A percentile compares a stretch with the other conserved stretches of the same genome.
Conservation (phyloP, 2,888 invertebrate species). For the Tetrapedia diversipes region DNA sequence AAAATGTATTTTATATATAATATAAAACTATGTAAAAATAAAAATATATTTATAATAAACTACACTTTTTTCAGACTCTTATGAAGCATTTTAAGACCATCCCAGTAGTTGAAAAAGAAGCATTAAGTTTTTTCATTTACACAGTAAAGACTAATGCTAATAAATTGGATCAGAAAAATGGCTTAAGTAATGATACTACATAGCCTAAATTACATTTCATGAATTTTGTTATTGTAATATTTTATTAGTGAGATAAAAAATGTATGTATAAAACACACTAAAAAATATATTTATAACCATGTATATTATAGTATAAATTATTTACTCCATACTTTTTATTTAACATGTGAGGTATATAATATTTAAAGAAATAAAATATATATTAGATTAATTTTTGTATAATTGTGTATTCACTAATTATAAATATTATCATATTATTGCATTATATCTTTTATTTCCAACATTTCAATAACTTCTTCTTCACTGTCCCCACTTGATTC, state of each 20-base stretch:
- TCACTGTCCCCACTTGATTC: constrained; percentile 83
- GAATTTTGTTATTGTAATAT: constrained; percentile 63
- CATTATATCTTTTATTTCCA: constrained; percentile 75
- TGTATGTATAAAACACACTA: constrained; percentile 60
- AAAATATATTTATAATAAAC: not conserved
- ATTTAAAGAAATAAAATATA: not conserved
- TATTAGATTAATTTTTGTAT: constrained; percentile 8
- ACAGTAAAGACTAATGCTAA: constrained; percentile 97
- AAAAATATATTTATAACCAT: constrained; percentile 49
- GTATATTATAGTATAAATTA: constrained; percentile 23
- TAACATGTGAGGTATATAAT: not conserved
- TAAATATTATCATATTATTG: constrained; percentile 56
- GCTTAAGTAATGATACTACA: constrained; percentile 87
- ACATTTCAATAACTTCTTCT: constrained; percentile 80
- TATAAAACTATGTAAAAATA: not conserved
- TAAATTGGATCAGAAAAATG: constrained; percentile 93
- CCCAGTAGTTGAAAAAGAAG: constrained; percentile 97
- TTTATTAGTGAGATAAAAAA: constrained; percentile 65
- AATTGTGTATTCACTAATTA: constrained; percentile 8
- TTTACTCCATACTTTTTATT: constrained; percentile 1
- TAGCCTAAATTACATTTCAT: constrained; percentile 75
- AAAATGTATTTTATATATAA: not conserved
- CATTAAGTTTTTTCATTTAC: constrained; percentile 96
- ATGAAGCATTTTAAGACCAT: constrained; percentile 98
- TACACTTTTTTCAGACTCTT: constrained; percentile 89